Evolutionary conservation across 1,140 invertebrate genomes (phyloP).

Genomic region (Camponotus pennsylvanicus): DNA sequence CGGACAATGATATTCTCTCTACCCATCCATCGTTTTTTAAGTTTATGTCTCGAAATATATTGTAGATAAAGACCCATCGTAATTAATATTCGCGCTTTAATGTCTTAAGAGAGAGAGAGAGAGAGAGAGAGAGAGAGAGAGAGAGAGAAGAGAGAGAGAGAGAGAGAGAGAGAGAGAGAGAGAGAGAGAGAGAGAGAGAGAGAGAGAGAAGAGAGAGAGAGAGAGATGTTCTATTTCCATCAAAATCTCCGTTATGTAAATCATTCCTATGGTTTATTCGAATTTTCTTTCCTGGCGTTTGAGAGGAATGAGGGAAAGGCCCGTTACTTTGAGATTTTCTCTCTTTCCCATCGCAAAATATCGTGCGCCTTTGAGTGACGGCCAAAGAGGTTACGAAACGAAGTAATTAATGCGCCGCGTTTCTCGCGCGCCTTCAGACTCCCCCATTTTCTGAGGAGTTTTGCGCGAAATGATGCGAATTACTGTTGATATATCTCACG

Average conservation of each 20-base stretch:
- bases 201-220: neutral
- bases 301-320: slow-evolving; percentile 18
- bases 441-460: slow-evolving; percentile 33
- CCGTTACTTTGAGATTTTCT: slow-evolving; percentile 36
- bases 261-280: slow-evolving; percentile 14
- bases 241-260: slow-evolving; percentile 17
- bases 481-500: slow-evolving; percentile 35
- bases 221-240: slow-evolving; percentile 26
- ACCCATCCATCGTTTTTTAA: no score
- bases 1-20: neutral
- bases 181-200: no score
- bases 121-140: no score
- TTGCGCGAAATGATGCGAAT: slow-evolving; percentile 40
- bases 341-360: neutral
- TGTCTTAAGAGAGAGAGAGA: no score
- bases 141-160: neutral
- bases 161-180: neutral
- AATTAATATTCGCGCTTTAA: slow-evolving; percentile 12
- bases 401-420: slow-evolving; percentile 55
- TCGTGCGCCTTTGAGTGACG: slow-evolving; percentile 45
- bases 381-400: slow-evolving; percentile 43
- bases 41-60: neutral
- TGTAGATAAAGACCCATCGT: neutral
- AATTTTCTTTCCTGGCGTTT: neutral
- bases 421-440: slow-evolving; percentile 6